Percentiles rank a stretch among this genome's conserved stretches.
Conservation (phyloP, 64 coral and sea anemone species). For the Stichodactyla mertensii region DNA sequence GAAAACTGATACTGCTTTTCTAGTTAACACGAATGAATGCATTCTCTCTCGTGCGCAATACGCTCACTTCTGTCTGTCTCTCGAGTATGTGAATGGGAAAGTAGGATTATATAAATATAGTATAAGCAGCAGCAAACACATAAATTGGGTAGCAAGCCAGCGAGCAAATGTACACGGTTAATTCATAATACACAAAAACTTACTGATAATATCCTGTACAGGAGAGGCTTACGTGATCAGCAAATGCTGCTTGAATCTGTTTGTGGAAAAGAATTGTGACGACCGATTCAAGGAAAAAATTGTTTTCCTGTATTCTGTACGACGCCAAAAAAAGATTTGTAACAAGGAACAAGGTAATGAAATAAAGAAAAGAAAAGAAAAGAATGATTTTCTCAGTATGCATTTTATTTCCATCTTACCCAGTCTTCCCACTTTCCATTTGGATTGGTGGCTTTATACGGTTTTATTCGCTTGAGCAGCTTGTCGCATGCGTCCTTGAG, state of each 20-base stretch:
- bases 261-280: background rate
- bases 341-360: background rate
- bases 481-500: constrained; percentile 66
- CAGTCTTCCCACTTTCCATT: constrained; percentile 80
- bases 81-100: too few relatives aligned
- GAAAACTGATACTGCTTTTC: too few relatives aligned
- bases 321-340: background rate
- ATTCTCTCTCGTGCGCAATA: too few relatives aligned
- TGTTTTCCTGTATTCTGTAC: background rate
- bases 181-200: background rate
- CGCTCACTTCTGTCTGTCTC: too few relatives aligned
- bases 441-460: constrained; percentile 64
- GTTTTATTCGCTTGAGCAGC: constrained; percentile 43
- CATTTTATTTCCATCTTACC: constrained; percentile 34
- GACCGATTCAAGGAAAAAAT: background rate
- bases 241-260: background rate
- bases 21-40: too few relatives aligned
- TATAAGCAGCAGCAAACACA: too few relatives aligned
- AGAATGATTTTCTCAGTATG: background rate
- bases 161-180: too few relatives aligned
- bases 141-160: too few relatives aligned
- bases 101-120: too few relatives aligned
- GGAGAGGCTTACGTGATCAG: background rate
- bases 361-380: background rate
- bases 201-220: constrained; percentile 1